Percentiles rank a stretch among this genome's conserved stretches.
phyloP scores from a whole-genome alignment of 2,888 invertebrate genomes.

The Phyllotreta striolata region DNA sequence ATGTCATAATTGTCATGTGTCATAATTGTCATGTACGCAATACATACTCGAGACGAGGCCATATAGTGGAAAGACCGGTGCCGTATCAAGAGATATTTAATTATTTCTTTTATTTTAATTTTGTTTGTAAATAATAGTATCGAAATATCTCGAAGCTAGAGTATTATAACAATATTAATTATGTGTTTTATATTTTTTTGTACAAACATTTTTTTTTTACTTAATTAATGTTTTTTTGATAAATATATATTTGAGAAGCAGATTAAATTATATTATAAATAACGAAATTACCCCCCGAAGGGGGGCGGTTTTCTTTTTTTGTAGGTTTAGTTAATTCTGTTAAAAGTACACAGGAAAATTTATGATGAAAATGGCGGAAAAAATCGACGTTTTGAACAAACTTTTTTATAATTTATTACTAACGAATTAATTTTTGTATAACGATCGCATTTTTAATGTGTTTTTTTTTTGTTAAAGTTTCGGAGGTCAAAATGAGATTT shows the following conservation, averaged over 20 bases:
- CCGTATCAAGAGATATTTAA: slow-evolving; percentile 29
- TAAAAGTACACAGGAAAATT: slow-evolving; percentile 42
- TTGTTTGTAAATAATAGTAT: slow-evolving; percentile 42
- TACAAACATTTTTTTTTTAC: slow-evolving; percentile 50
- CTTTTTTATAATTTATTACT: slow-evolving; percentile 27
- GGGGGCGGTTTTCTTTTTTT: slow-evolving; percentile 11
- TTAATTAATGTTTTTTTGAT: slow-evolving; percentile 46
- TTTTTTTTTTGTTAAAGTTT: slow-evolving; percentile 37
- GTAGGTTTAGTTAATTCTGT: slow-evolving; percentile 38
- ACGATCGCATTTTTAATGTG: slow-evolving; percentile 26
- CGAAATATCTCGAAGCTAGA: slow-evolving; percentile 33
- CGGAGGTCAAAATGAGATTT: slow-evolving; percentile 34
- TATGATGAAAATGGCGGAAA: not conserved
- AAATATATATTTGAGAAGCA: slow-evolving; percentile 39
- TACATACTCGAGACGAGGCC: slow-evolving; percentile 32
- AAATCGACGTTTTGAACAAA: slow-evolving; percentile 22
- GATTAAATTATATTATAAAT: slow-evolving; percentile 46
- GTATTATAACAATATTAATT: slow-evolving; percentile 42
- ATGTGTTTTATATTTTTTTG: slow-evolving; percentile 39
- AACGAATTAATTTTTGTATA: slow-evolving; percentile 1
- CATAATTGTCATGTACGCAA: too few relatives aligned
- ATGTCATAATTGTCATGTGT: too few relatives aligned
- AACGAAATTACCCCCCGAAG: slow-evolving; percentile 43
- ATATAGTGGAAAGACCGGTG: slow-evolving; percentile 37
- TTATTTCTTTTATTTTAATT: slow-evolving; percentile 31